Conservation (phyloP, 2,113 vertebrate genomes). For the Tetrax tetrax region DNA sequence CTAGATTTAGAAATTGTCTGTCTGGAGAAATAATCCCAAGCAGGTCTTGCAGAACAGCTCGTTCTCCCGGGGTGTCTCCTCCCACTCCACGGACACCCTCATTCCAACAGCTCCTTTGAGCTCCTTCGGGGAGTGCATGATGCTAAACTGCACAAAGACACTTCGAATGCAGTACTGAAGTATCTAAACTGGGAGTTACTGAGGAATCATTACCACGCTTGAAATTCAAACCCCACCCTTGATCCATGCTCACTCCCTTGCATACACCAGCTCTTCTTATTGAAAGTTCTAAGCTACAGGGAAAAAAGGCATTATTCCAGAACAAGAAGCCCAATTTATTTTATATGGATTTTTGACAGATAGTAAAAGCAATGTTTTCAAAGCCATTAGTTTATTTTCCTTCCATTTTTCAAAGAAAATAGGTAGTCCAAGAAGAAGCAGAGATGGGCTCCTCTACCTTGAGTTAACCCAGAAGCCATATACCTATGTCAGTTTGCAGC, state of each 20-base stretch:
- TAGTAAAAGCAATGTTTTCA: neutral
- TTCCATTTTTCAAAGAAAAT: neutral
- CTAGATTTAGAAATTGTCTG: conserved; percentile 7
- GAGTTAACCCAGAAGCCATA: neutral
- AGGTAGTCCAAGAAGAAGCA: neutral
- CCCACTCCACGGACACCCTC: neutral
- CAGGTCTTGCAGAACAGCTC: neutral
- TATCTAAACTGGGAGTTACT: neutral
- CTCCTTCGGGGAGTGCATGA: neutral
- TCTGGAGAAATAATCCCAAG: conserved; percentile 5
- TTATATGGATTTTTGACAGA: neutral
- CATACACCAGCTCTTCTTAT: neutral
- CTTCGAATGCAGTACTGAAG: neutral
- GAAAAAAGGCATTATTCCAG: neutral
- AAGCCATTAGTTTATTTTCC: neutral
- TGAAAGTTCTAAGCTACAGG: neutral
- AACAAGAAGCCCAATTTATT: neutral
- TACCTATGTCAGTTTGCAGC: neutral
- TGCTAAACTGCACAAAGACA: neutral
- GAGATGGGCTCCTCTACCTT: neutral
- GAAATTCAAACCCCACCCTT: neutral
- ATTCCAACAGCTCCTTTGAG: fast-evolving
- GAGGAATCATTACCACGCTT: neutral
- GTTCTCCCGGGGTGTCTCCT: neutral
- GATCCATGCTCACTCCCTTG: neutral